phyloP scores from a whole-genome alignment of 2,797 vertebrate species.

The Arrhamphus sclerolepis region DNA sequence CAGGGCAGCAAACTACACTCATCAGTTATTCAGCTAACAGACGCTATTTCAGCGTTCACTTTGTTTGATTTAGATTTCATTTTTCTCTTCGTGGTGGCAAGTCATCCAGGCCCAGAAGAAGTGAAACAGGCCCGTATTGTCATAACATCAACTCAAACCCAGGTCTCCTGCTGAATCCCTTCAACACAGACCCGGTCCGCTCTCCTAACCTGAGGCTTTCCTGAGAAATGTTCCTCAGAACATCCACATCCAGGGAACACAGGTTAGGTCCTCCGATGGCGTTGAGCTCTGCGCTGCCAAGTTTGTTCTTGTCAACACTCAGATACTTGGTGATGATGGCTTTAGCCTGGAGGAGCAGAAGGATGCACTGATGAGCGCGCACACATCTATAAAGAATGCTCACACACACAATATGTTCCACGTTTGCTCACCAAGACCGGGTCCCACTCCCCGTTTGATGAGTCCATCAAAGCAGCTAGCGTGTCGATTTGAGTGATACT shows the following conservation, averaged over 20 bases:
- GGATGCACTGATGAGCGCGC: neutral
- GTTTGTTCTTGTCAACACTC: conserved; percentile 51
- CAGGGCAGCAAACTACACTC: no score
- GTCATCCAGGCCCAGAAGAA: no score
- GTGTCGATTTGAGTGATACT: conserved; percentile 74
- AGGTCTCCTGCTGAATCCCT: no score
- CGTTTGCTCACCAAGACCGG: conserved; percentile 60
- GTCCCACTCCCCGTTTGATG: conserved; percentile 65
- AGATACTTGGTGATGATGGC: conserved; percentile 77
- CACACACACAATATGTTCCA: rapidly evolving
- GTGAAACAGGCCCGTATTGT: no score
- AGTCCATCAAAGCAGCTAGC: conserved; percentile 68
- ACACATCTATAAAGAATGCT: rapidly evolving
- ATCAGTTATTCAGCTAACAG: no score
- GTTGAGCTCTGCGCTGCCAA: conserved; percentile 70
- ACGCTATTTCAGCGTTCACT: no score
- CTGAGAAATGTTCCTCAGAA: conserved; percentile 58
- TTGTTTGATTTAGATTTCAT: no score
- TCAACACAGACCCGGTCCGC: neutral
- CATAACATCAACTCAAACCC: no score
- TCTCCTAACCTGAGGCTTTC: conserved; percentile 69
- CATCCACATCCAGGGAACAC: conserved; percentile 55
- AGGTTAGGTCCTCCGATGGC: conserved; percentile 68
- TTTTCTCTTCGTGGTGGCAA: no score
- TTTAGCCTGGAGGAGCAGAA: conserved; percentile 53